phyloP scores from a whole-genome alignment of 2,888 invertebrate genomes.

The Volucella bombylans region DNA sequence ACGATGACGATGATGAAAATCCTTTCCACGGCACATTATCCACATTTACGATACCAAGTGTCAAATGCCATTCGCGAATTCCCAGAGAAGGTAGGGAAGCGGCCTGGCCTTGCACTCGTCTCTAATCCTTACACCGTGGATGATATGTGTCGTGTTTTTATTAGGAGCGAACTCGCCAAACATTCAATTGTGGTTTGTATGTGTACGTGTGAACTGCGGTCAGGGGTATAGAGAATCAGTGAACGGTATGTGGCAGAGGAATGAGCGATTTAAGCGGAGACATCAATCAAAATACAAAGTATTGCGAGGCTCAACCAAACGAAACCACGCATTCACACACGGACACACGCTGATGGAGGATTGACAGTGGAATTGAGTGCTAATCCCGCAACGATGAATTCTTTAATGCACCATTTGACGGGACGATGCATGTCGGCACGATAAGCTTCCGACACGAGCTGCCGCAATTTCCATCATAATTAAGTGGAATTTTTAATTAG shows the following conservation, averaged over 20 bases:
- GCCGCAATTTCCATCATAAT: conserved; percentile 67
- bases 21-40: conserved; percentile 60
- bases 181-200: conserved; percentile 27
- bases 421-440: conserved; percentile 67
- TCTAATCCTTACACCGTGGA: conserved; percentile 58
- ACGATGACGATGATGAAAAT: conserved; percentile 19
- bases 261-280: conserved; percentile 44
- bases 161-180: conserved; percentile 47
- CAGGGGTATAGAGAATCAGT: conserved; percentile 49
- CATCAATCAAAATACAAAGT: conserved; percentile 65
- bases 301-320: not conserved
- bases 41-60: conserved; percentile 61
- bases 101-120: conserved; percentile 10
- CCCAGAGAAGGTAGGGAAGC: not conserved
- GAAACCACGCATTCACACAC: conserved; percentile 1
- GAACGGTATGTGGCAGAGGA: conserved; percentile 1
- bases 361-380: conserved; percentile 67
- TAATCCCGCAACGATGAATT: conserved; percentile 63
- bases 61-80: conserved; percentile 57
- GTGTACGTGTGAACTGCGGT: conserved; percentile 8
- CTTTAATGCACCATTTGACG: conserved; percentile 64
- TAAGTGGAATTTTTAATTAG: conserved; percentile 71
- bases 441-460: conserved; percentile 70
- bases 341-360: conserved; percentile 20
- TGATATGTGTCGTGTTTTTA: conserved; percentile 71